phyloP scores from a whole-genome alignment of 2,888 invertebrate genomes.

The Nudaria mundana region DNA sequence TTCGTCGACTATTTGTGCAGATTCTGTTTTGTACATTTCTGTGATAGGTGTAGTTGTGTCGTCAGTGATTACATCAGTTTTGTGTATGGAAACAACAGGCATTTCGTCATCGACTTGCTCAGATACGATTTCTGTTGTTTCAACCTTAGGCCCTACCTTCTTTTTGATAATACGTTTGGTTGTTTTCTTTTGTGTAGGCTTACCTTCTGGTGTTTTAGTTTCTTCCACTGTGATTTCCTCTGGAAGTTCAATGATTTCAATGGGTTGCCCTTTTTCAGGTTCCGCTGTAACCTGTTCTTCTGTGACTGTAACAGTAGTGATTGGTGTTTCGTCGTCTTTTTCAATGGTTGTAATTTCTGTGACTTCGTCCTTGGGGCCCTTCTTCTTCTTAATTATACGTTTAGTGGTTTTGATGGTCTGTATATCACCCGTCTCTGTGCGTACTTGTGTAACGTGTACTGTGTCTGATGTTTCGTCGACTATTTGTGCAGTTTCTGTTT shows the following conservation, averaged over 20 bases:
- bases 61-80: constrained; percentile 16
- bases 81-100: neutral
- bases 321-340: constrained; percentile 43
- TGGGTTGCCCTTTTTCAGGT: neutral
- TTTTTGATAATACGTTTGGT: constrained; percentile 45
- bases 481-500: neutral
- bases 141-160: constrained; percentile 17
- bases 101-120: neutral
- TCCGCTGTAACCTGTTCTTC: constrained; percentile 38
- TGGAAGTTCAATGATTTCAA: constrained; percentile 43
- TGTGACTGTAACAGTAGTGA: constrained; percentile 21
- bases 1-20: constrained; percentile 41
- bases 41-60: neutral
- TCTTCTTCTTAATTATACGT: constrained; percentile 40
- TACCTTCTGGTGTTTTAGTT: constrained; percentile 15
- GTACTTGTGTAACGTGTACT: constrained; percentile 41
- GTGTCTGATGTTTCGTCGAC: constrained; percentile 6
- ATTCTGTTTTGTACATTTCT: constrained; percentile 17
- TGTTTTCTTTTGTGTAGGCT: constrained; percentile 21
- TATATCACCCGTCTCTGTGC: constrained; percentile 27
- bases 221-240: constrained; percentile 41
- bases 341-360: constrained; percentile 45
- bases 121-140: neutral
- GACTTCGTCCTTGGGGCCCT: constrained; percentile 33
- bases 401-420: constrained; percentile 39